Base-by-base conservation (phyloP, 2,888 invertebrate species). In the Apotomis betuletana region DNA sequence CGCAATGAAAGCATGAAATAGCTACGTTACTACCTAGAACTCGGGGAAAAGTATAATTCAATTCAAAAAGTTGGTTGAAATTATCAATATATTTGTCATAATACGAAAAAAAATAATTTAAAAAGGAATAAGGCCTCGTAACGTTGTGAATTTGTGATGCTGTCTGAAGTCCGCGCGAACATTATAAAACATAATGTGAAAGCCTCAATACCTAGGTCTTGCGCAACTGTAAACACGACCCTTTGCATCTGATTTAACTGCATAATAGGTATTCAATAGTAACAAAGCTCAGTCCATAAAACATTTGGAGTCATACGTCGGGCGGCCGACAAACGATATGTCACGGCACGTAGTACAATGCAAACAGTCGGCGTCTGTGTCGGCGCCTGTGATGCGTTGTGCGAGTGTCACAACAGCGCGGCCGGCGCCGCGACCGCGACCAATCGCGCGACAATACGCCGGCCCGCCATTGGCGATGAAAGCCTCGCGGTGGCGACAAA, bases 351-450 rank as follows among this genome's bases (percentile, higher is more conserved):
- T 90, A 89, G 87, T 84, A 91, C 91, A 92, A 92, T 88, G 86
- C 92, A 92, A 92, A 92, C 91, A 92, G 88, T 85, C 91, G 91
- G 91, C 87, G 83, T 86, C 84, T 90, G 80, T 90, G 92, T 87
- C 90, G 92, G 91, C 87, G 80, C 84, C 81, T 85, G 81, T 90
- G 90, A 79, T 77, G 86, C 82, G 77, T 78, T 85, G 83, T 85
- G 83, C 79, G 76, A 82, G 82, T 89, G 90, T 91, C 89, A 90
- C 88, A 90, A 90, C 90, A 90, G 73, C 74, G 79, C 80, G 75
- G 74, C 74, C 80, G 75, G 74, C 75, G 69, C 77, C 89, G 87
- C 87, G 87, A 88, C 89, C 92, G 90, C 85, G 84, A 84, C 91
- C 82, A 92, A 92, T 92, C 85, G 86, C 81, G 77, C 78, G 77